Percentiles rank a stretch among this genome's conserved stretches.
Evolutionary conservation across 2,113 vertebrate species (phyloP).

Genomic region (Phaethon lepturus): DNA sequence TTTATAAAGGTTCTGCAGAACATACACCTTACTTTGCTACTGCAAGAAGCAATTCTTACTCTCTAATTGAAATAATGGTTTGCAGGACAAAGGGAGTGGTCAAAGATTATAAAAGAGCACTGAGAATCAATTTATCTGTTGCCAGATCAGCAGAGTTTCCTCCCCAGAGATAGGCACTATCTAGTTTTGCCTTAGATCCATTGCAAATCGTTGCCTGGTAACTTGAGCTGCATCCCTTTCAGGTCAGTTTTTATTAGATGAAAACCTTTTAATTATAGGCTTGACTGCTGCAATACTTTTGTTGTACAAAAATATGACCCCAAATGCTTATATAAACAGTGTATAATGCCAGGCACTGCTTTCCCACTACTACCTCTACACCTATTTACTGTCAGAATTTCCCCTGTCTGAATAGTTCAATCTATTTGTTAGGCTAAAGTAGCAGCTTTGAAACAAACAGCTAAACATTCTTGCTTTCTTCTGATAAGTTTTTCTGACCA

Average conservation of each 20-base stretch:
- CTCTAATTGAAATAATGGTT: neutral
- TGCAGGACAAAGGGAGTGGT: neutral
- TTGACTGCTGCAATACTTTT: conserved; percentile 19
- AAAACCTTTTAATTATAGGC: conserved; percentile 41
- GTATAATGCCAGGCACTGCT: neutral
- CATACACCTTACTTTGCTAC: neutral
- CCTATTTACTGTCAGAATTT: neutral
- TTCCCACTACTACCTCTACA: neutral
- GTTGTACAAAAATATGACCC: conserved; percentile 17
- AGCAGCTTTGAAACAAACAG: neutral
- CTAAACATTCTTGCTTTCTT: neutral
- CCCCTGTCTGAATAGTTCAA: neutral
- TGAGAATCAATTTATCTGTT: conserved; percentile 17
- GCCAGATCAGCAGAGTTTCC: conserved; percentile 26
- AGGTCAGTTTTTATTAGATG: conserved; percentile 40
- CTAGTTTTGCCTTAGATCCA: conserved; percentile 44
- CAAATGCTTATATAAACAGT: neutral
- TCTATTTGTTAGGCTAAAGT: neutral
- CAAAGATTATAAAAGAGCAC: conserved; percentile 4
- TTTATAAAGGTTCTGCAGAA: neutral
- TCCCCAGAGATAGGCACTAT: conserved; percentile 19
- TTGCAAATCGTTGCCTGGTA: conserved; percentile 41
- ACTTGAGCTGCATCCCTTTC: conserved; percentile 19
- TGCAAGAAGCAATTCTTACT: neutral
- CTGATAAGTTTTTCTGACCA: neutral